These are phyloP conservation scores for Amphiprion percula DNA, from an alignment of 2,113 vertebrate species.

Conservation along the genomic window DNA sequence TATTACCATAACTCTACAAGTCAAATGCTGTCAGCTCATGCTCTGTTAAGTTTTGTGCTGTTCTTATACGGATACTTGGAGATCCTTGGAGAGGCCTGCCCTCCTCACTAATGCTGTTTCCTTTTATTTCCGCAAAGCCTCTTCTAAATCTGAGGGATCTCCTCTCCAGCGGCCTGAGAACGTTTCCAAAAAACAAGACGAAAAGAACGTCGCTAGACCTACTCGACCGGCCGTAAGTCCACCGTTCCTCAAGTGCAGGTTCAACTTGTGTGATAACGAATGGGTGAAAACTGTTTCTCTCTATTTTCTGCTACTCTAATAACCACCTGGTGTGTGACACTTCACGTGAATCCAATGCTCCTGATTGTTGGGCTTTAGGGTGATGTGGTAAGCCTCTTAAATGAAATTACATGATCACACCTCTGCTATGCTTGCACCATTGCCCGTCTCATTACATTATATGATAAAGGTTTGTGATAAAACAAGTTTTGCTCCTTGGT, in stretches of 20 bases:
- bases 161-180: constrained; percentile 93
- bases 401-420: constrained; percentile 35
- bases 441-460: constrained; percentile 29
- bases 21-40: neutral
- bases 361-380: constrained; percentile 74
- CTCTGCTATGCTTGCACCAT: constrained; percentile 48
- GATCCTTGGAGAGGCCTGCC: neutral
- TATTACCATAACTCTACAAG: neutral
- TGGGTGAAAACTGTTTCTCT: constrained; percentile 36
- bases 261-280: constrained; percentile 13
- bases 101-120: constrained; percentile 53
- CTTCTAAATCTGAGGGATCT: constrained; percentile 96
- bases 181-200: constrained; percentile 91
- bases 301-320: constrained; percentile 33
- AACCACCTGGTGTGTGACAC: constrained; percentile 53
- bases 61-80: neutral
- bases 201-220: constrained; percentile 92
- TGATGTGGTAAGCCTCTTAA: constrained; percentile 79
- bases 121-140: constrained; percentile 82
- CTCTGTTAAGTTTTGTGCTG: neutral
- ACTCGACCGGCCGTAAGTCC: constrained; percentile 91
- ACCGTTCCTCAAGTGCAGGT: constrained; percentile 5
- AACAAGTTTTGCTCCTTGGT: constrained; percentile 8
- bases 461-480: neutral
- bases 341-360: constrained; percentile 47